Evolutionary conservation across 2,113 vertebrate genomes (phyloP).

Genomic region (Sprattus sprattus): DNA sequence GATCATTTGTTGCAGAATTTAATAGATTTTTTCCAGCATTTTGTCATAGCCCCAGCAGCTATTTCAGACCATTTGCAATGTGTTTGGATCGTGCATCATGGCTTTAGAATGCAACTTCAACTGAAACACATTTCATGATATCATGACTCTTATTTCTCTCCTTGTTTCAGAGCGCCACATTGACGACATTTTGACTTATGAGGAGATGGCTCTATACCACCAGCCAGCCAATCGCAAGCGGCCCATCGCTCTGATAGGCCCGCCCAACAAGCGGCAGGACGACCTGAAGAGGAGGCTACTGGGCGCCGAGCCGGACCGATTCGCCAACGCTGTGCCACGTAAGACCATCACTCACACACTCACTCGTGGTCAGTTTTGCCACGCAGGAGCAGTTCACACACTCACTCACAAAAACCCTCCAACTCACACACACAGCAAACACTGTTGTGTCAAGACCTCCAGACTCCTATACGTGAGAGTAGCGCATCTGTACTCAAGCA

Average conservation of each 20-base stretch:
- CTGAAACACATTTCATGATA: no score
- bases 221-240: constrained; percentile 90
- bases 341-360: constrained; percentile 51
- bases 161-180: constrained; percentile 77
- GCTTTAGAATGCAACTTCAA: no score
- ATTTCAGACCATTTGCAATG: no score
- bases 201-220: constrained; percentile 97
- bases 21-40: no score
- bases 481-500: no score
- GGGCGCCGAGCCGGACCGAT: constrained; percentile 82
- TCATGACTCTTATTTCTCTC: not conserved
- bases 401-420: no score
- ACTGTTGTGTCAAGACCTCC: not conserved
- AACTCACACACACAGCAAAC: not conserved
- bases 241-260: constrained; percentile 87
- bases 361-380: no score
- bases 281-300: constrained; percentile 87
- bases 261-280: constrained; percentile 88
- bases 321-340: constrained; percentile 90
- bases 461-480: no score
- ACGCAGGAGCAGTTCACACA: no score
- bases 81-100: no score
- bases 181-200: constrained; percentile 91
- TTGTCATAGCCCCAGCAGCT: no score
- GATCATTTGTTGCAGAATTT: no score